Conservation (phyloP, 2,113 vertebrate species). For the Corydoras maculifer region DNA sequence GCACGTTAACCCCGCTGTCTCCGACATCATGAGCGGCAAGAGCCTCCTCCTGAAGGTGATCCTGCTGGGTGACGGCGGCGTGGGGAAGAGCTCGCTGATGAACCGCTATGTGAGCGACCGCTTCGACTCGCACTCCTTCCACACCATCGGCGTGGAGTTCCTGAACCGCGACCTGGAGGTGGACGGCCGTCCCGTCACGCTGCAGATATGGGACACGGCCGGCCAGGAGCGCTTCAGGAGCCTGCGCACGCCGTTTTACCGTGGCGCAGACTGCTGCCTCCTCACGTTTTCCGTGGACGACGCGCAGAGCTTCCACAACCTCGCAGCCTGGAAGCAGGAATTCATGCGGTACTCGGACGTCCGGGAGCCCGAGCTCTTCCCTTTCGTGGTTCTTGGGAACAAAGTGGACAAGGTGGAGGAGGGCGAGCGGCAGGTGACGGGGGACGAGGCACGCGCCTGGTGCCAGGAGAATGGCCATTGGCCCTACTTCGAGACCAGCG, state of each 20-base stretch:
- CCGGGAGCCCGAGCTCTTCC: conserved; percentile 85
- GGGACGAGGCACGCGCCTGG: conserved; percentile 85
- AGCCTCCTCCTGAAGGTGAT: conserved; percentile 92
- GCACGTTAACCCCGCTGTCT: conserved; percentile 45
- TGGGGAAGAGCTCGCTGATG: conserved; percentile 96
- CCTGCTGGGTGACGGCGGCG: conserved; percentile 90
- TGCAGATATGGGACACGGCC: conserved; percentile 97
- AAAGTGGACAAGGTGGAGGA: conserved; percentile 86
- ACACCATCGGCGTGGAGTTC: conserved; percentile 97
- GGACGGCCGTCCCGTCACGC: conserved; percentile 87
- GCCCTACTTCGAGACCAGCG: conserved; percentile 94
- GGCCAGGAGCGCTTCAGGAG: conserved; percentile 97
- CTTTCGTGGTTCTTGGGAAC: conserved; percentile 93
- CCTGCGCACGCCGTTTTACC: conserved; percentile 91
- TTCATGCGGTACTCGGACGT: conserved; percentile 91
- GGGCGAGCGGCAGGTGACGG: conserved; percentile 77
- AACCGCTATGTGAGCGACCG: conserved; percentile 95
- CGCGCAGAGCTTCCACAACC: conserved; percentile 92
- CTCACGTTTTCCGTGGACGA: conserved; percentile 95
- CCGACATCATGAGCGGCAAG: conserved; percentile 82
- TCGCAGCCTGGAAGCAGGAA: conserved; percentile 91
- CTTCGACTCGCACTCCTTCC: conserved; percentile 94
- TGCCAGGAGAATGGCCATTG: conserved; percentile 86
- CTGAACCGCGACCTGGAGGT: conserved; percentile 93
- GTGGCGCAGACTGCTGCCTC: conserved; percentile 93